Evolutionary conservation across 2,113 vertebrate species (phyloP).

Genomic region (Piaya cayana): DNA sequence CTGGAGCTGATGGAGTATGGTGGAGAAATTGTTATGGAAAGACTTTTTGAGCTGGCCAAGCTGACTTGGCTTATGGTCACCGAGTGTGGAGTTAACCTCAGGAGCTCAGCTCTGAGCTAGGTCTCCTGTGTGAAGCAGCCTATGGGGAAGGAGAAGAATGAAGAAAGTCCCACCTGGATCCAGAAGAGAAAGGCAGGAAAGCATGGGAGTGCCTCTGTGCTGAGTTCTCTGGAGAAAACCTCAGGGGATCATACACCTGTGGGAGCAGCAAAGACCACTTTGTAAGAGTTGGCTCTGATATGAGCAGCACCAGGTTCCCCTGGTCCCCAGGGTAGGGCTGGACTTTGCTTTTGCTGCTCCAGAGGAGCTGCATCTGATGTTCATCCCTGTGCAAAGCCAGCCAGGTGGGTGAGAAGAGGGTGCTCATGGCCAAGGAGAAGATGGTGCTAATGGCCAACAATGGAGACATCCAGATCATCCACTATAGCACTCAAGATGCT

Average conservation of each 20-base stretch:
- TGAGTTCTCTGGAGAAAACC: conserved; percentile 88
- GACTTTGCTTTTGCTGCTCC: background rate
- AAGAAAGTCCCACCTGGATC: conserved; percentile 70
- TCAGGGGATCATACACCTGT: conserved; percentile 87
- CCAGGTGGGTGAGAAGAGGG: background rate
- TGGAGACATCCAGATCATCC: background rate
- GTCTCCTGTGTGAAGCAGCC: background rate
- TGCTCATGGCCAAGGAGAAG: background rate
- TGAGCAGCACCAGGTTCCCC: background rate
- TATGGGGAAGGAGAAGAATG: background rate
- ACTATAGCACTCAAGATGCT: background rate
- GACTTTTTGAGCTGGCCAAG: background rate
- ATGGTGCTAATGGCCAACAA: rapidly evolving
- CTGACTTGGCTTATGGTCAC: background rate
- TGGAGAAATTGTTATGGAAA: background rate
- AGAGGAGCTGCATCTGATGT: background rate
- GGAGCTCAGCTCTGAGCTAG: background rate
- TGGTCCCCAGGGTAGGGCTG: background rate
- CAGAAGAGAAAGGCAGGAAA: conserved; percentile 88
- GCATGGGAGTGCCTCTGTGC: conserved; percentile 82
- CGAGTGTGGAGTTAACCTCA: background rate
- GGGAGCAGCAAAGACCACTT: background rate
- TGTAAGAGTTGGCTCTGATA: background rate
- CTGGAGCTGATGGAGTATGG: background rate
- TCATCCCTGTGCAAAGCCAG: background rate